These are phyloP conservation scores for Eulemur mongoz DNA, from an alignment of 2,797 vertebrate species.

Conservation along the genomic window DNA sequence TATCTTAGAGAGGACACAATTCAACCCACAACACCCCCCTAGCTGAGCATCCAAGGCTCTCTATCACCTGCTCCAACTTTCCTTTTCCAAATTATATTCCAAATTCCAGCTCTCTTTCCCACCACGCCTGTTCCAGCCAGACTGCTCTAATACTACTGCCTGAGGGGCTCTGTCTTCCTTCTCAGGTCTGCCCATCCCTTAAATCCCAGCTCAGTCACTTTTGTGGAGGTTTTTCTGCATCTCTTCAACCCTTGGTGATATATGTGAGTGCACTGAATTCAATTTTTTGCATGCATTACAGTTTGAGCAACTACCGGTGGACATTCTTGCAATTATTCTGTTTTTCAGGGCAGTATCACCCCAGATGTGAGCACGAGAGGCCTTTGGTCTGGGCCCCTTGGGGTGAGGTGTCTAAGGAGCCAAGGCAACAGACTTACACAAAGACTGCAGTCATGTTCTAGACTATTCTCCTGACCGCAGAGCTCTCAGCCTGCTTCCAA, in stretches of 20 bases:
- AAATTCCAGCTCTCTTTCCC: not conserved
- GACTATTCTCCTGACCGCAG: not conserved
- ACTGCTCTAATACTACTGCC: not conserved
- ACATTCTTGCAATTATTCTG: not conserved
- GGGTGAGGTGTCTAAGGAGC: too few relatives aligned
- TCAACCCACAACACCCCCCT: not conserved
- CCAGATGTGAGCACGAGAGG: not conserved
- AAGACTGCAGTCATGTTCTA: not conserved
- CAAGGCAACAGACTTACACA: not conserved
- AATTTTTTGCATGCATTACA: not conserved
- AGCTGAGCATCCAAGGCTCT: too few relatives aligned
- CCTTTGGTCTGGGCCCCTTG: not conserved
- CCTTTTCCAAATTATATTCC: not conserved
- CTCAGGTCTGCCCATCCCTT: not conserved
- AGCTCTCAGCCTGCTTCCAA: not conserved
- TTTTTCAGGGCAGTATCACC: not conserved
- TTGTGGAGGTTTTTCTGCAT: not conserved
- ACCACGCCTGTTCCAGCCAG: not conserved
- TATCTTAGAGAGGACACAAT: fast-evolving
- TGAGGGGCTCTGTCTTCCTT: not conserved
- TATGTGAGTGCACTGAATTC: fast-evolving
- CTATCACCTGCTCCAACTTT: not conserved
- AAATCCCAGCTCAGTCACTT: fast-evolving
- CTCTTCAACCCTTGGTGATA: not conserved
- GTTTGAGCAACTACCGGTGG: too few relatives aligned